Percentiles rank a stretch among this genome's conserved stretches.
These are phyloP conservation scores for Coelogynopora nodosa DNA, from an alignment of 2,888 invertebrate species.

Conservation along the genomic window DNA sequence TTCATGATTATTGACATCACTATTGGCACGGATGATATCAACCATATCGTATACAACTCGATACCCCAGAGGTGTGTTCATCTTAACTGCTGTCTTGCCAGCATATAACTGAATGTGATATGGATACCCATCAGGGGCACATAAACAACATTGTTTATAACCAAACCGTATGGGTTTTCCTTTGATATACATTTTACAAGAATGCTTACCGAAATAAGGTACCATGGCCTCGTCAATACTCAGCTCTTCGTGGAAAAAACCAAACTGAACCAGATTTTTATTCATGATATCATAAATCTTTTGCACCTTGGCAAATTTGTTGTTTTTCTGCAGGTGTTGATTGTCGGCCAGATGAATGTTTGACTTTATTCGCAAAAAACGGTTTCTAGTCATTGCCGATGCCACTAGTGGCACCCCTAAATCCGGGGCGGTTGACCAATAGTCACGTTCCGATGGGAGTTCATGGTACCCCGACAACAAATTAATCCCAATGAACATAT, in stretches of 20 bases:
- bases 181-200: slow-evolving; percentile 41
- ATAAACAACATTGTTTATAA: slow-evolving; percentile 26
- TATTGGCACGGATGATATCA: slow-evolving; percentile 5
- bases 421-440: slow-evolving; percentile 33
- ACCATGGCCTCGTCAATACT: slow-evolving; percentile 42
- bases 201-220: slow-evolving; percentile 44
- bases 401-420: slow-evolving; percentile 15
- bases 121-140: slow-evolving; percentile 25
- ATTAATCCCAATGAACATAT: slow-evolving; percentile 21
- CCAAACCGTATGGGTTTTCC: slow-evolving; percentile 45
- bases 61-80: neutral
- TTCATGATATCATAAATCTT: neutral
- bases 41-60: slow-evolving; percentile 10
- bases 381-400: neutral
- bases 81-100: neutral
- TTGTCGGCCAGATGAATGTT: slow-evolving; percentile 25
- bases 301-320: slow-evolving; percentile 25
- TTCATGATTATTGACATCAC: slow-evolving; percentile 17
- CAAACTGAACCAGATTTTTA: slow-evolving; percentile 1
- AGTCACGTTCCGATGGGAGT: slow-evolving; percentile 16
- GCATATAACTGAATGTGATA: slow-evolving; percentile 1
- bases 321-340: slow-evolving; percentile 1
- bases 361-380: slow-evolving; percentile 15
- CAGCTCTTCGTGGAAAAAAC: slow-evolving; percentile 32
- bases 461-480: slow-evolving; percentile 28